Base-by-base conservation (phyloP, 2,888 invertebrate genomes). In the Gandaritis pyraliata region DNA sequence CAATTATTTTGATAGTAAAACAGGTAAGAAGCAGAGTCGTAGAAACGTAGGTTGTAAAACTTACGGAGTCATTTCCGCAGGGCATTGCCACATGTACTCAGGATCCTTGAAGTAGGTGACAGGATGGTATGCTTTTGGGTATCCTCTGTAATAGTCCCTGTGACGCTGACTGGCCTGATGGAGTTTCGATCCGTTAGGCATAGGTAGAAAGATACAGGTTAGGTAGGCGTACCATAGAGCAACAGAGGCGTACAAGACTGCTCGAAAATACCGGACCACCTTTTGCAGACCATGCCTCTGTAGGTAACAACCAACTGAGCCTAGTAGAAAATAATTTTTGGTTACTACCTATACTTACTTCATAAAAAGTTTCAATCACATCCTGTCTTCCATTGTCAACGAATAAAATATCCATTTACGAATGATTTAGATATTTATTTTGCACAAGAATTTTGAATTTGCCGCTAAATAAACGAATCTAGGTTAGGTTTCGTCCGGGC, bases 91-190 rank as follows among this genome's bases (percentile, higher is more conserved):
- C 68, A 76, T 74, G 70, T 90, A 93, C 48, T 87, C 79, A 4
- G 89, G 78, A 0, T 87, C 85, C 65, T 86, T 91, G 78, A 95
- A 95, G 76, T 93, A 95, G 51, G 86, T 75, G 47, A 94, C 74
- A 0, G 94, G 94, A 80, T 95, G 94, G 63, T 94, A 72, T 1
- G 90, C 86, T 55, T 93, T 93, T 1, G 93, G 84, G 64, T 93
- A 92, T 45, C 94, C 94, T 80, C 93, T 93, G 75, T 94, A 94
- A 75, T 94, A 94, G 72, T 94, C 93, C 62, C 95, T 87, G 66
- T 94, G 94, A 36, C 91, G 82, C 75, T 94, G 95, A 63, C 92
- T 90, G 29, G 91, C 90, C 94, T 94, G 76, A 18, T 18, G n/a
- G 36, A 29, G 33, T 8, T 33, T 33, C 8, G 8, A 33, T 8